A percentile compares a stretch with the other conserved stretches of the same genome.
phyloP scores from a whole-genome alignment of 2,797 vertebrate genomes.

The Vespertilio murinus region DNA sequence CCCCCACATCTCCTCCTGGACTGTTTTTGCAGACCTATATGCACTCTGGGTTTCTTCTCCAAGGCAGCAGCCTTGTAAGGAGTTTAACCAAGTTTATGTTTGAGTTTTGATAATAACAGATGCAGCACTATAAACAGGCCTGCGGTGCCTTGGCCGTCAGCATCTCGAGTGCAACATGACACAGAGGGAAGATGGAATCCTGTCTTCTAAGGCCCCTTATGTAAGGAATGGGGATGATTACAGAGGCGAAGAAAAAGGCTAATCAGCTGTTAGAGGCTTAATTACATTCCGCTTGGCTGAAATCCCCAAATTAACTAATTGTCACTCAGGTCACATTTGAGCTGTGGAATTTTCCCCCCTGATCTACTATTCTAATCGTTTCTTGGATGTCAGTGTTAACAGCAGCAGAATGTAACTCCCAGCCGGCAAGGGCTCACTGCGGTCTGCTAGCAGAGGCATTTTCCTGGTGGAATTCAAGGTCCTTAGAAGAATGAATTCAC shows the following conservation, averaged over 20 bases:
- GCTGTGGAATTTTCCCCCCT: neutral
- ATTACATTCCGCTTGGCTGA: slow-evolving; percentile 62
- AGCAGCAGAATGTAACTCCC: neutral
- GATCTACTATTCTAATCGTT: neutral
- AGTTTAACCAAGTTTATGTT: neutral
- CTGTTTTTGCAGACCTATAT: neutral
- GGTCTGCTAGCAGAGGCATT: neutral
- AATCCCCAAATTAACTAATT: slow-evolving; percentile 43
- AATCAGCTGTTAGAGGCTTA: slow-evolving; percentile 56
- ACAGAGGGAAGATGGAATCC: neutral
- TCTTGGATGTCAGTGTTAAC: neutral
- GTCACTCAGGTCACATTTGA: slow-evolving; percentile 7
- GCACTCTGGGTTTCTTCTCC: neutral
- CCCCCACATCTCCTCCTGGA: neutral
- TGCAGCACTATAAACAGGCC: neutral
- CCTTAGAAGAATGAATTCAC: neutral
- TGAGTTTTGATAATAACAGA: neutral
- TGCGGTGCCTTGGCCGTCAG: accelerated
- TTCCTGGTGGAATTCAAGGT: neutral
- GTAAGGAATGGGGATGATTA: neutral
- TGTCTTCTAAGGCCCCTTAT: neutral
- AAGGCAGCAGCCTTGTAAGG: neutral
- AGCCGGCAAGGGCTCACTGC: neutral
- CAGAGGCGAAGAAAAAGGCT: slow-evolving; percentile 1
- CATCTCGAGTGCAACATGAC: neutral